A percentile compares a stretch with the other conserved stretches of the same genome.
These are phyloP conservation scores for Agrochola circellaris DNA, from an alignment of 2,888 invertebrate genomes.

Conservation along the genomic window DNA sequence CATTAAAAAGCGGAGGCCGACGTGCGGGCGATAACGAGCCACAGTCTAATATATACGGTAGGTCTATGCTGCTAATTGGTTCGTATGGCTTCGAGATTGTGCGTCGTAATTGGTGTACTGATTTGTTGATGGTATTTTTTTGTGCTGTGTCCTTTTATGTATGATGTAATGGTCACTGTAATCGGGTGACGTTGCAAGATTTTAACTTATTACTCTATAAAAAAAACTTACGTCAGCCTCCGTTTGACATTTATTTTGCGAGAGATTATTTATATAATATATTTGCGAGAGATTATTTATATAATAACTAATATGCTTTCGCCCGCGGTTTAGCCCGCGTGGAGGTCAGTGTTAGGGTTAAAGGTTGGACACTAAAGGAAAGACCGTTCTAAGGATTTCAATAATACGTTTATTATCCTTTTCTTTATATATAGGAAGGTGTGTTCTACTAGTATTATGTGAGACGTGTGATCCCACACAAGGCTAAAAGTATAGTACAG, in stretches of 20 bases:
- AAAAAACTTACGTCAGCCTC: background rate
- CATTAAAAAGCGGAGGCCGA: conserved; percentile 82
- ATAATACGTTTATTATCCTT: too few species aligned
- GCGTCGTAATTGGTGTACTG: conserved; percentile 48
- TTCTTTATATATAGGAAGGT: too few species aligned
- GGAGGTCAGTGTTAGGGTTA: too few species aligned
- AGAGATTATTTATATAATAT: background rate
- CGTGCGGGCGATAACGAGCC: conserved; percentile 79
- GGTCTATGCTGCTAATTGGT: conserved; percentile 61
- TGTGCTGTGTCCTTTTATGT: background rate
- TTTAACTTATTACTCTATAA: background rate
- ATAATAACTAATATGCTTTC: background rate
- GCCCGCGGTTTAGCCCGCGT: too few species aligned
- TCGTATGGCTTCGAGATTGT: conserved; percentile 38
- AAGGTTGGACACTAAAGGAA: too few species aligned
- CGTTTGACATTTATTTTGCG: background rate
- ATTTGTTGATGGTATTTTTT: conserved; percentile 29
- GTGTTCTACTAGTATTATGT: too few species aligned
- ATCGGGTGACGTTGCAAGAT: background rate
- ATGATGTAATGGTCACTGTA: background rate
- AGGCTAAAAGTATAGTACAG: too few species aligned
- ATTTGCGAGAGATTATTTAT: background rate
- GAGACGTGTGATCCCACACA: too few species aligned
- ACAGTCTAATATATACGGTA: conserved; percentile 68
- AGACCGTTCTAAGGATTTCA: too few species aligned